phyloP scores from a whole-genome alignment of 1,140 invertebrate genomes.

The Brachionus asplanchnoidis region DNA sequence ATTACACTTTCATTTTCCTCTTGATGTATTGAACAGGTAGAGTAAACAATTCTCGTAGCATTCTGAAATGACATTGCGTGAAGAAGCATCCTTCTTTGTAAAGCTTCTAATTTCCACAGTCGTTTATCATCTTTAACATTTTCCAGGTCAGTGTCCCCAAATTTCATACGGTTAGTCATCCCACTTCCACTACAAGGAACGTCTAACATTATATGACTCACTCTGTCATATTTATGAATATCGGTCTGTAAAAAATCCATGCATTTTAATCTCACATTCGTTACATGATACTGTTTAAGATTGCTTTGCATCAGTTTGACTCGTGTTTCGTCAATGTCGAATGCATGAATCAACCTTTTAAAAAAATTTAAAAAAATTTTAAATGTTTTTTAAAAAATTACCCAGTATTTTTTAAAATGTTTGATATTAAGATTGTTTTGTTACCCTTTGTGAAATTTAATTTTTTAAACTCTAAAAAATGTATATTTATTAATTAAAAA shows the following conservation, averaged over 20 bases:
- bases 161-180: constrained; percentile 51
- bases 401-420: constrained; percentile 33
- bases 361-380: neutral
- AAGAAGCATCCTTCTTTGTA: constrained; percentile 77
- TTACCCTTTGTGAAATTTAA: constrained; percentile 12
- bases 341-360: constrained; percentile 69
- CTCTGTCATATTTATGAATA: constrained; percentile 62
- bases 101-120: constrained; percentile 62
- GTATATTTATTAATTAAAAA: neutral
- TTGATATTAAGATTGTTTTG: constrained; percentile 35
- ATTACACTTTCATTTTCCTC: constrained; percentile 82
- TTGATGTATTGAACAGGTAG: constrained; percentile 81
- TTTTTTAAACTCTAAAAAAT: neutral
- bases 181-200: constrained; percentile 92
- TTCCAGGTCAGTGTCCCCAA: neutral
- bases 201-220: constrained; percentile 86
- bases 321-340: constrained; percentile 69
- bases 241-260: constrained; percentile 69
- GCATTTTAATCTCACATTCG: constrained; percentile 64
- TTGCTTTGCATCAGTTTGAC: constrained; percentile 64
- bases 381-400: neutral
- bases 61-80: constrained; percentile 79
- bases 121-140: constrained; percentile 43
- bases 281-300: constrained; percentile 54
- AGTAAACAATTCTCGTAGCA: constrained; percentile 81